These are phyloP conservation scores for Bembecia ichneumoniformis DNA, from an alignment of 2,888 invertebrate genomes.

Conservation along the genomic window DNA sequence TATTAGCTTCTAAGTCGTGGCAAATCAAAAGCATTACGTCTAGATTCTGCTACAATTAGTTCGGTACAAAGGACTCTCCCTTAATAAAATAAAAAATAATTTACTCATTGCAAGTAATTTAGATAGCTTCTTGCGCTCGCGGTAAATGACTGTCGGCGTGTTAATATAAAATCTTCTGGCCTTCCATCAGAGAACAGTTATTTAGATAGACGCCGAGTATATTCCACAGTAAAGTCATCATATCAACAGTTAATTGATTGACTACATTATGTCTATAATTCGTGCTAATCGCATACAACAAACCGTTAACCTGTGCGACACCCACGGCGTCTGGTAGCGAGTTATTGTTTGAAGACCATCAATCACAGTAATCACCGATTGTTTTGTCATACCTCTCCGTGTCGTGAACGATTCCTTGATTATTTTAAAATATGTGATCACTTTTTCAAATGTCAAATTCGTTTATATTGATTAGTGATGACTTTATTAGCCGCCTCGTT, in stretches of 20 bases:
- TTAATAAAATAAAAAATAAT: no score
- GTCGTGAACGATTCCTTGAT: neutral
- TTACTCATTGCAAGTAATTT: no score
- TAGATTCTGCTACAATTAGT: no score
- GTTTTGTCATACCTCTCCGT: conserved; percentile 30
- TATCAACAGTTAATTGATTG: conserved; percentile 4
- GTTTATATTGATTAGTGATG: no score
- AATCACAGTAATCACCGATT: conserved; percentile 56
- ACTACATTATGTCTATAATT: conserved; percentile 4
- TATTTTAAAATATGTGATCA: neutral
- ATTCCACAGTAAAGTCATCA: neutral
- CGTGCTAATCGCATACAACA: conserved; percentile 11
- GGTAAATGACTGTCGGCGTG: no score
- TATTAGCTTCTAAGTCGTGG: no score
- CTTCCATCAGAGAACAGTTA: no score
- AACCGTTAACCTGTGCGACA: conserved; percentile 29
- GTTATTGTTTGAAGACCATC: conserved; percentile 18
- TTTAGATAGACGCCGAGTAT: neutral
- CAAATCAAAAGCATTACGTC: no score
- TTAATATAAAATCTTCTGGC: no score
- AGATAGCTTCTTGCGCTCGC: no score
- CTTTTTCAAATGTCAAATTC: neutral
- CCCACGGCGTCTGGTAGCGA: conserved; percentile 22
- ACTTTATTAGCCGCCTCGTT: no score
- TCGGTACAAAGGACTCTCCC: no score